Base-by-base conservation (phyloP, 1,140 invertebrate genomes). In the Colletes latitarsis region DNA sequence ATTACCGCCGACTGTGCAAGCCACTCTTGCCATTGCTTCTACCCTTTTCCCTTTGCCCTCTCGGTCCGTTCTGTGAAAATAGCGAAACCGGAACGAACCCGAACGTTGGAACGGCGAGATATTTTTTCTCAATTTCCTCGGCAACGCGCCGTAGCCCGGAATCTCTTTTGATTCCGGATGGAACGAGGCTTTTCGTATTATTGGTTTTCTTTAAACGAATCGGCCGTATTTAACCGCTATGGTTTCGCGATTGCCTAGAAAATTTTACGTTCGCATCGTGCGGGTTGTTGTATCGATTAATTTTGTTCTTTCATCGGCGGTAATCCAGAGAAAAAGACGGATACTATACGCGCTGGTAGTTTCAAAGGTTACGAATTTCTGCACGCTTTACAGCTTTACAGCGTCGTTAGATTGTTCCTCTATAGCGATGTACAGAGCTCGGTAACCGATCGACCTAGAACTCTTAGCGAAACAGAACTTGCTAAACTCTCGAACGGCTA, bases 111-210 rank as follows among this genome's bases (percentile, higher is more conserved):
- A 46, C 60, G 66, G 58, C 12, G 39, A 64, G 76, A 82, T 77
- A 70, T 66, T 79, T 82, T 81, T 73, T 82, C 68, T 55, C 60
- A 63, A 19, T 81, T 73, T 81, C 53, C 60, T 39, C 81, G 55
- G n/a, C 6, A 6, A 10, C 10, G 12, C 43, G 41, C 49, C 63
- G 5, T 43, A 17, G n/a, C 17, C 49, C 49, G 10, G 64, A 53
- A 82, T 70, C 52, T 79, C 82, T 67, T 82, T 85, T 73, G 81
- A 86, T 76, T 53, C 53, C 57, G 46, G 21, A 52, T 17, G 30
- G 69, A 85, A 69, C 46, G 57, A 39, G 53, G 21, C 14, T 15
- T 74, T 52, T 58, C 15, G 68, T 41, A 70, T 49, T 73, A 78
- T 78, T 78, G 76, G 68, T 72, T 72, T 46, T 58, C 46, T 41